Percentiles rank a stretch among this genome's conserved stretches.
These are phyloP conservation scores for Diploscapter pachys DNA, from an alignment of 1,140 invertebrate genomes.

Conservation along the genomic window DNA sequence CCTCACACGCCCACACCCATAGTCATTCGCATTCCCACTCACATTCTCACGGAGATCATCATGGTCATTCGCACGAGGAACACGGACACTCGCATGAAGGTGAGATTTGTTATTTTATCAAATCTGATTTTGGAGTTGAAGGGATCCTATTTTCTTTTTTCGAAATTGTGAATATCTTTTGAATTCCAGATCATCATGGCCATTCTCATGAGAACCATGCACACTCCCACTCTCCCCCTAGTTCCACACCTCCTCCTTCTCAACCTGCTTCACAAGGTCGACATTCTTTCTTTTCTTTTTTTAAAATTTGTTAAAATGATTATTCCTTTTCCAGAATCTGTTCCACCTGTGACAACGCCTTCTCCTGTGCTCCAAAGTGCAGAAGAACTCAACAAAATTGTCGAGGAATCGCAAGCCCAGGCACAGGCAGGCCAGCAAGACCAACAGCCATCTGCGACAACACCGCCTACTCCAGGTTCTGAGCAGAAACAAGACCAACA, in stretches of 20 bases:
- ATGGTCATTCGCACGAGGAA: not conserved
- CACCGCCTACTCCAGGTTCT: too few species aligned
- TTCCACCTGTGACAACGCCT: not conserved
- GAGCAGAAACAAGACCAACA: too few species aligned
- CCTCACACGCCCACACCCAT: slow-evolving; percentile 4
- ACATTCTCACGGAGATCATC: not conserved
- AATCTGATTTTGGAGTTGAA: not conserved
- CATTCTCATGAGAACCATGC: slow-evolving; percentile 4
- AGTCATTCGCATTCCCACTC: not conserved
- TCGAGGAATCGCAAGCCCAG: too few species aligned
- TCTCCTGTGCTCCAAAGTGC: too few species aligned
- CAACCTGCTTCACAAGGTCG: not conserved
- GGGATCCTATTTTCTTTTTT: not conserved
- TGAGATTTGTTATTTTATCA: not conserved
- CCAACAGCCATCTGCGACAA: too few species aligned
- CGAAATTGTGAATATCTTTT: not conserved
- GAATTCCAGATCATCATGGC: not conserved
- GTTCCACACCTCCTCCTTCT: not conserved
- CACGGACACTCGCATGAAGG: not conserved
- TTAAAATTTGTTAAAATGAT: too few species aligned
- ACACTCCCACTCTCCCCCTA: not conserved
- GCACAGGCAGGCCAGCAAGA: too few species aligned
- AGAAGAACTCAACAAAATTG: too few species aligned
- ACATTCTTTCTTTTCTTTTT: too few species aligned
- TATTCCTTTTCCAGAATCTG: not conserved